Evolutionary conservation across 35 echinoderm and acorn worm species (phyloP).

Genomic region (Diadema setosum): DNA sequence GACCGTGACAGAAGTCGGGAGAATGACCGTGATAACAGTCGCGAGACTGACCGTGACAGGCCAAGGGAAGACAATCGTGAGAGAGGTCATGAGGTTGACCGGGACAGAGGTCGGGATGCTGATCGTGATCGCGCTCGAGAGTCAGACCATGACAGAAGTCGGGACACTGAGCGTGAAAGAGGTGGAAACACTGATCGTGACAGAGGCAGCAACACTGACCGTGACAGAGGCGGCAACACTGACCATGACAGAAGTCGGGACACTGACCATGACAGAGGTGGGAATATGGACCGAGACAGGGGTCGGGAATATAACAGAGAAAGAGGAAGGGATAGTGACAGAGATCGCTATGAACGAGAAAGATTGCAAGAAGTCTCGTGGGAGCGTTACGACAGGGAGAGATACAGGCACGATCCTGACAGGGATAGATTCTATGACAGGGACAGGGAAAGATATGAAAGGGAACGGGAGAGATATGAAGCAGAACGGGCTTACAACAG

Average conservation of each 20-base stretch:
- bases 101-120: no score
- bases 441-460: constrained; percentile 1
- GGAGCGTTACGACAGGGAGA: background rate
- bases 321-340: background rate
- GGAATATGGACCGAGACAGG: no score
- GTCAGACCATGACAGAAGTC: no score
- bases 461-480: background rate
- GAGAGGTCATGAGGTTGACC: background rate
- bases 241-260: background rate
- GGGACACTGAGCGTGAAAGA: no score
- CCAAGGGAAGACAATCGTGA: background rate
- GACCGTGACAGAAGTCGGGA: background rate
- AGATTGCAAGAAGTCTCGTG: no score
- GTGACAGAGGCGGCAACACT: no score
- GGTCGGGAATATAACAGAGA: background rate
- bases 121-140: no score
- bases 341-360: background rate
- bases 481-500: background rate
- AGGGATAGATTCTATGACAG: no score
- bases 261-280: background rate
- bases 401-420: no score
- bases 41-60: background rate
- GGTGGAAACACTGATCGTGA: no score
- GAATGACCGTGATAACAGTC: background rate
- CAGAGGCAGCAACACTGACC: no score